A percentile compares a stretch with the other conserved stretches of the same genome.
Conservation (phyloP, 2,113 vertebrate genomes). For the Pangasianodon hypophthalmus region DNA sequence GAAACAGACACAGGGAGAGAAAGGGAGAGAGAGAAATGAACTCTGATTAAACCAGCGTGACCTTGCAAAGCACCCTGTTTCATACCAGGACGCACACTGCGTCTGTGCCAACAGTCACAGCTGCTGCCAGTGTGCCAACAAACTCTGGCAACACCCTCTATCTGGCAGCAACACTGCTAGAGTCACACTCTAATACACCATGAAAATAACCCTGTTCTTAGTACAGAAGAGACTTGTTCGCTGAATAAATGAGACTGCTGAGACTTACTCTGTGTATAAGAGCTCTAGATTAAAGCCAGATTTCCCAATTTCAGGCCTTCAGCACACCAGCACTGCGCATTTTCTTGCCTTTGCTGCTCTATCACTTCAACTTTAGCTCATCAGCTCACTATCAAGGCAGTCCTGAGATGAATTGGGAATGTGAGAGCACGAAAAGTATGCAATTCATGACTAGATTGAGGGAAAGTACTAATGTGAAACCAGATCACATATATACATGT, state of each 20-base stretch:
- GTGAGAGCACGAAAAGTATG: not conserved
- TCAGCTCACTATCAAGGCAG: not conserved
- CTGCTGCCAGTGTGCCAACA: constrained; percentile 19
- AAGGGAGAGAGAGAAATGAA: not conserved
- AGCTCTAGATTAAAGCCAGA: not conserved
- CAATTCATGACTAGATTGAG: not conserved
- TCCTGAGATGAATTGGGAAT: not conserved
- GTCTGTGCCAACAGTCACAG: constrained; percentile 12
- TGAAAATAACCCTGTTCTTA: not conserved
- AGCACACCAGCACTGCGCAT: not conserved
- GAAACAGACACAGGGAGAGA: not conserved
- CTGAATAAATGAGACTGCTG: not conserved
- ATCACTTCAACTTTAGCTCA: not conserved
- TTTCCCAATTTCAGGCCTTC: not conserved
- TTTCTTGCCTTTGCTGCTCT: not conserved
- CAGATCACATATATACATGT: not conserved
- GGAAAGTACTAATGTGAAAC: not conserved
- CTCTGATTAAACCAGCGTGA: constrained; percentile 1
- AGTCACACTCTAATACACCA: constrained; percentile 5
- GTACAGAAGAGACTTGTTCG: not conserved
- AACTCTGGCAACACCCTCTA: not conserved
- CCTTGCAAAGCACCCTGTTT: constrained; percentile 12
- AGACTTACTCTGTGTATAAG: not conserved
- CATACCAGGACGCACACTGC: constrained; percentile 7
- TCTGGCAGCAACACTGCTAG: constrained; percentile 20